Percentiles rank a stretch among this genome's conserved stretches.
Conservation (phyloP, 2,797 vertebrate genomes). For the Macrochelys suwanniensis region DNA sequence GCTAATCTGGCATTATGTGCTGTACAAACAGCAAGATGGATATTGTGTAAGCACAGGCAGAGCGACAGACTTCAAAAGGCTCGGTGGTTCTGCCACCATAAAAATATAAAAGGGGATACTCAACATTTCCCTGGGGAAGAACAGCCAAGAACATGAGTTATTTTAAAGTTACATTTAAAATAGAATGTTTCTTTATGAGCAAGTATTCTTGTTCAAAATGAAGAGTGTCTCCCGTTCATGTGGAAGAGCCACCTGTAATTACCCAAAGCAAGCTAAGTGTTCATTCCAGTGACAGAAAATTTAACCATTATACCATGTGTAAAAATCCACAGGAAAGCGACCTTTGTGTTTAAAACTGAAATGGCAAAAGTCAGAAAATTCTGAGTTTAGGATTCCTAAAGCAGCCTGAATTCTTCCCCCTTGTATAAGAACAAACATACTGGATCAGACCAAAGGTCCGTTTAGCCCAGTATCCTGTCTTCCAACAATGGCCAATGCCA, state of each 20-base stretch:
- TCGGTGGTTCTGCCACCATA: background rate
- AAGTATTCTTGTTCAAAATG: background rate
- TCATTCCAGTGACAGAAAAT: background rate
- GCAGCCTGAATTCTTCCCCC: background rate
- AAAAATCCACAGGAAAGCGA: background rate
- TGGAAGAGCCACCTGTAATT: background rate
- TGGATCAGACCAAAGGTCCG: too few relatives aligned
- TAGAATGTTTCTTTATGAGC: background rate
- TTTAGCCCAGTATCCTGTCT: too few relatives aligned
- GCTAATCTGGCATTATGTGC: too few relatives aligned
- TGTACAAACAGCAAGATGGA: too few relatives aligned
- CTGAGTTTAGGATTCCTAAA: rapidly evolving
- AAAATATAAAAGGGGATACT: background rate
- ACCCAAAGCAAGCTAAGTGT: rapidly evolving
- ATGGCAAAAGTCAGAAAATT: background rate
- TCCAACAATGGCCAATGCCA: too few relatives aligned
- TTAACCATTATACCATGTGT: background rate
- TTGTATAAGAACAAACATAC: too few relatives aligned
- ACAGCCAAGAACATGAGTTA: background rate
- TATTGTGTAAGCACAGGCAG: too few relatives aligned
- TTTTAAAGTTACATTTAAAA: background rate
- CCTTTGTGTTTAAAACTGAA: background rate
- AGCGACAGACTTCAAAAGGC: too few relatives aligned
- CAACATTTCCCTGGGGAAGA: background rate
- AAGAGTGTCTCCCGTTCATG: background rate